These are phyloP conservation scores for Myioborus melanocephalus DNA, from an alignment of 2,797 vertebrate genomes.

Conservation along the genomic window DNA sequence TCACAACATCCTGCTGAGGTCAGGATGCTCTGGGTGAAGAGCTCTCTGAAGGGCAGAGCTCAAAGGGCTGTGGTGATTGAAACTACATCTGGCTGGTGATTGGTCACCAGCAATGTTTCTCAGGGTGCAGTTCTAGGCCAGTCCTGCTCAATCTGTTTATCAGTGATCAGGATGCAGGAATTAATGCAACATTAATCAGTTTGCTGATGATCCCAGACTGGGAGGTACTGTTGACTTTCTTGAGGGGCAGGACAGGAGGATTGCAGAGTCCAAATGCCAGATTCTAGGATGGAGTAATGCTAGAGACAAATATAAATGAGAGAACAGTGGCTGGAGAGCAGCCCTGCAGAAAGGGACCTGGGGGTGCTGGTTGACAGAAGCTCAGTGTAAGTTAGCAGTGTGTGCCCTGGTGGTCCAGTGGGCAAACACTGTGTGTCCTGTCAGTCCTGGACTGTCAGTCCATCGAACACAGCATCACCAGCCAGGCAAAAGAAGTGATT, in stretches of 20 bases:
- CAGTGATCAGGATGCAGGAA: background rate
- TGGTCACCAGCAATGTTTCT: rapidly evolving
- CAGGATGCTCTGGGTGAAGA: rapidly evolving
- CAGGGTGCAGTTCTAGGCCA: background rate
- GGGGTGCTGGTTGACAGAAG: rapidly evolving
- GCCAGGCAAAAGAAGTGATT: background rate
- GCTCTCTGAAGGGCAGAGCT: background rate
- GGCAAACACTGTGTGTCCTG: background rate
- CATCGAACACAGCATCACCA: rapidly evolving
- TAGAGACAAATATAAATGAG: background rate
- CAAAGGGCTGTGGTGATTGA: background rate
- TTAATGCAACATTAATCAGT: background rate
- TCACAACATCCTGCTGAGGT: background rate
- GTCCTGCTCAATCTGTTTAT: background rate
- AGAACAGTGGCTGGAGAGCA: background rate
- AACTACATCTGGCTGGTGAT: background rate
- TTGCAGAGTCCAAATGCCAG: background rate
- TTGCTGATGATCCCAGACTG: background rate
- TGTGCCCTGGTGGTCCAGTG: background rate
- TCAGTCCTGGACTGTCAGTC: background rate
- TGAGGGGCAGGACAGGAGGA: background rate
- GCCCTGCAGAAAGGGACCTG: background rate
- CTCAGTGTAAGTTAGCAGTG: background rate
- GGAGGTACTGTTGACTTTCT: background rate
- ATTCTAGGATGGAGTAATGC: background rate